Evolutionary conservation across 2,797 vertebrate species (phyloP).

Genomic region (Apogon hyalosoma): DNA sequence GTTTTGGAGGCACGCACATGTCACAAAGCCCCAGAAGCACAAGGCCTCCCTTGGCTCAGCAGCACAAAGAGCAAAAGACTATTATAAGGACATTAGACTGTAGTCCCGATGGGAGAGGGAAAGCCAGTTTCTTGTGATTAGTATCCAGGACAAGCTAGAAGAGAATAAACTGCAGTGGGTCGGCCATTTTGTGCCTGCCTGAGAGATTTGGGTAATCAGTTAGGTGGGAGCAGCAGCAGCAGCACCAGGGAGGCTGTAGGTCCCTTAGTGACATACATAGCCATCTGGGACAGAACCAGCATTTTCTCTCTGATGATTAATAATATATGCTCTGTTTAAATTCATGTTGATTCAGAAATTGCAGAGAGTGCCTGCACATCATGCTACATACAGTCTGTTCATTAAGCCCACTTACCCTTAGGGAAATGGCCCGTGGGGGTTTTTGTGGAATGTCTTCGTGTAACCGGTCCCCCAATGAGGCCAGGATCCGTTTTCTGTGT

Average conservation of each 20-base stretch:
- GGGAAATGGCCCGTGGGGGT: slow-evolving; percentile 96
- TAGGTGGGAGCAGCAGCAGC: slow-evolving; percentile 39
- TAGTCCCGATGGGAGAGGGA: slow-evolving; percentile 19
- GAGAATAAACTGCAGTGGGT: slow-evolving; percentile 33
- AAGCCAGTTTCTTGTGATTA: slow-evolving; percentile 46
- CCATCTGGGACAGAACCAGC: slow-evolving; percentile 25
- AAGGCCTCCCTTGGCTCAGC: slow-evolving; percentile 25
- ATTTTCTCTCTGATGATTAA: slow-evolving; percentile 5
- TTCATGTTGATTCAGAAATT: not conserved
- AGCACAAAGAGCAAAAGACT: slow-evolving; percentile 16
- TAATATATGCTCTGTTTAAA: slow-evolving; percentile 10
- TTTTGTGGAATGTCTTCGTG: slow-evolving; percentile 98
- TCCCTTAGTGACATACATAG: slow-evolving; percentile 16
- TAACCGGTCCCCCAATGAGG: slow-evolving; percentile 94
- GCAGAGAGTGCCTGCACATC: not conserved
- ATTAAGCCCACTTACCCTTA: slow-evolving; percentile 83
- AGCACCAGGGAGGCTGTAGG: slow-evolving; percentile 17
- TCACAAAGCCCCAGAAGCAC: slow-evolving; percentile 38
- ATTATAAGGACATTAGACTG: slow-evolving; percentile 44
- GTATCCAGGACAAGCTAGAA: slow-evolving; percentile 49
- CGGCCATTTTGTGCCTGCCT: slow-evolving; percentile 59
- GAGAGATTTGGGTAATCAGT: slow-evolving; percentile 44
- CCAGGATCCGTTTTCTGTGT: slow-evolving; percentile 95
- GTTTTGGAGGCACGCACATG: slow-evolving; percentile 29
- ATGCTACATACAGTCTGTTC: not conserved